A percentile compares a stretch with the other conserved stretches of the same genome.
These are phyloP conservation scores for Delphinapterus leucas DNA, from an alignment of 2,113 vertebrate genomes.

Conservation along the genomic window DNA sequence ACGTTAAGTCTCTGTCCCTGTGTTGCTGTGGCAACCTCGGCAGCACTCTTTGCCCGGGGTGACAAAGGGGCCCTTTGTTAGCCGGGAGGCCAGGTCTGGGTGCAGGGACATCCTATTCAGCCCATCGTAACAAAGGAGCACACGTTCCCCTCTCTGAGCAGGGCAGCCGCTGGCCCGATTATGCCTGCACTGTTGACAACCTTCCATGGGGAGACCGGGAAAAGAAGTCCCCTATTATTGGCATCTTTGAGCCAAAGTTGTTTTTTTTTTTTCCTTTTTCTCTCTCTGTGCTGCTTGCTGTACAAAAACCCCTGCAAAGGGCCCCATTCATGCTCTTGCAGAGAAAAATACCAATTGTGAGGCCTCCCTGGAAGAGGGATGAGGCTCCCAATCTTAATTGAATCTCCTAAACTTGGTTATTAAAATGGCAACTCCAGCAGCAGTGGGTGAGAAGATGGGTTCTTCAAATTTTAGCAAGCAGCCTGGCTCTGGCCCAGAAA, in stretches of 20 bases:
- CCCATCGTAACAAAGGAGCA: slow-evolving; percentile 66
- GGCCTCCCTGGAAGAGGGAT: slow-evolving; percentile 22
- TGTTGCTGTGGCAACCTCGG: slow-evolving; percentile 79
- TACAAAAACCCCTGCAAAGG: slow-evolving; percentile 45
- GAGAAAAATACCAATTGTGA: slow-evolving; percentile 57
- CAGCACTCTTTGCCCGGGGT: slow-evolving; percentile 73
- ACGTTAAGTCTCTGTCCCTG: slow-evolving; percentile 73
- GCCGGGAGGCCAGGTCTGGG: slow-evolving; percentile 76
- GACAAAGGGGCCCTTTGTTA: slow-evolving; percentile 79
- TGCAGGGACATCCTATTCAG: slow-evolving; percentile 79
- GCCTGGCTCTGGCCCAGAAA: background rate
- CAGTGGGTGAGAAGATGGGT: background rate
- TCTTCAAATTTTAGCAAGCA: slow-evolving; percentile 29
- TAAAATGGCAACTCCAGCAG: slow-evolving; percentile 53
- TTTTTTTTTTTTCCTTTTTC: background rate
- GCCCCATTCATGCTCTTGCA: slow-evolving; percentile 4
- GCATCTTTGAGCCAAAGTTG: slow-evolving; percentile 66
- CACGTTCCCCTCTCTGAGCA: slow-evolving; percentile 61
- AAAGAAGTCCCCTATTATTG: slow-evolving; percentile 55
- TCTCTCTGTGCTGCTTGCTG: slow-evolving; percentile 33
- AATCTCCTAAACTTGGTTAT: slow-evolving; percentile 66
- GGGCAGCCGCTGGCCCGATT: slow-evolving; percentile 26
- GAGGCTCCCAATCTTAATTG: slow-evolving; percentile 63
- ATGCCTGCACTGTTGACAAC: slow-evolving; percentile 46
- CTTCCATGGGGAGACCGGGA: slow-evolving; percentile 34